Evolutionary conservation across 2,797 vertebrate species (phyloP).

Genomic region (Aplochiton taeniatus): DNA sequence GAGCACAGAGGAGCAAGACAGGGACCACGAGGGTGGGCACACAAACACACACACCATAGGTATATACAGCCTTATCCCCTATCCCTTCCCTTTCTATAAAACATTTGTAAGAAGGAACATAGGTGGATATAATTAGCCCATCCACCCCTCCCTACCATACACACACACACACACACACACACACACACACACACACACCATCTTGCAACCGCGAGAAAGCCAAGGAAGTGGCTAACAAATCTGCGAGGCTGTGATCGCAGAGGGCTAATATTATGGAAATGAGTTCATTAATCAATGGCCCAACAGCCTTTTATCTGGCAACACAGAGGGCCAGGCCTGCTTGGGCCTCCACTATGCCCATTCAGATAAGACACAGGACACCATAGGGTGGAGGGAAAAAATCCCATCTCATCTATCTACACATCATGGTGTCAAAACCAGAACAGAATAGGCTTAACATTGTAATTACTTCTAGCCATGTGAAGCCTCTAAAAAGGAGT

Average conservation of each 20-base stretch:
- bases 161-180: background rate
- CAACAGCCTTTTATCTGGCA: slow-evolving; percentile 67
- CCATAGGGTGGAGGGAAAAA: too few relatives aligned
- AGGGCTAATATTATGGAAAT: slow-evolving; percentile 76
- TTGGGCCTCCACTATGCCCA: slow-evolving; percentile 44
- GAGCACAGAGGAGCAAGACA: slow-evolving; percentile 39
- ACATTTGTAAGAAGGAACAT: background rate
- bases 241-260: slow-evolving; percentile 45
- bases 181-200: background rate
- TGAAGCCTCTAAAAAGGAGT: background rate
- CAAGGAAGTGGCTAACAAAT: slow-evolving; percentile 30
- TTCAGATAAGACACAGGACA: slow-evolving; percentile 56
- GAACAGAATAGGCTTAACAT: too few relatives aligned
- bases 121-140: slow-evolving; percentile 16
- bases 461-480: too few relatives aligned
- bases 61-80: background rate
- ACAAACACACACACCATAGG: slow-evolving; percentile 21
- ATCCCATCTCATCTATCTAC: too few relatives aligned
- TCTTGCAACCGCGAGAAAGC: slow-evolving; percentile 13
- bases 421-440: too few relatives aligned
- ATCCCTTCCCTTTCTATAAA: slow-evolving; percentile 20
- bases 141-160: too few relatives aligned
- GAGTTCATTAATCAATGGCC: slow-evolving; percentile 74
- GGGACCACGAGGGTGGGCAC: slow-evolving; percentile 15
- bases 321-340: slow-evolving; percentile 48